Evolutionary conservation across 2,888 invertebrate genomes (phyloP), one percentile per base, ranked within the genome.

Genomic region (Hyles lineata): DNA sequence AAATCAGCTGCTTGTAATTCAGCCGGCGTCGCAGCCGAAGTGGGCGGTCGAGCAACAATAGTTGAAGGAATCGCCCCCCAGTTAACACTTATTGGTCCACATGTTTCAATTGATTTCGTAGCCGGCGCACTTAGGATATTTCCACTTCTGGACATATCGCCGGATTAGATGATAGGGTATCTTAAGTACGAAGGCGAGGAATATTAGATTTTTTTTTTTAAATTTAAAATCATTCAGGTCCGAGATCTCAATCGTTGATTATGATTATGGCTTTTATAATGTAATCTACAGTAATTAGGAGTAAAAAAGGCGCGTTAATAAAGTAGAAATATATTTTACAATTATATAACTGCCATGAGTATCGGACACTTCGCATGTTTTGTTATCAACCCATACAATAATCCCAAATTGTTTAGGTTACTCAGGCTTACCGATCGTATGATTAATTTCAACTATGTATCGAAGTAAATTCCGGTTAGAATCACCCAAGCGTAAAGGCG

Each of bases 41-140:
- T 89, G 90, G 89, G 88, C 84, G 87, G 85, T 82, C 82, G 83
- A 81, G 85, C 87, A 86, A 87, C 90, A 89, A 90, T 87, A 82
- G 88, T 81, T 80, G 85, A 87, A 89, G 88, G 86, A 88, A 91
- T 89, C 85, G 88, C 82, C 82, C 85, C 84, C 87, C 86, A 82
- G 89, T 92, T 91, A 90, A 90, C 90, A 91, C 89, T 90, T 90
- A 92, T 91, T 89, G 90, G 88, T 87, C 87, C 86, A 88, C 87
- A 90, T 89, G 91, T 89, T 90, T 87, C 91, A 89, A 91, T 92
- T 90, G 89, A 91, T 89, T 89, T 85, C 83, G 83, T 79, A 77
- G 80, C 75, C 75, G 29, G 76, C 76, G 74, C 80, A 77, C 74
- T 80, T 59, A 71, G n/a, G 55, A 52, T 69, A 73, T 72, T 72